Conservation (phyloP, 30 jellyfish, hydroid and myxozoan species). For the Turritopsis rubra region DNA sequence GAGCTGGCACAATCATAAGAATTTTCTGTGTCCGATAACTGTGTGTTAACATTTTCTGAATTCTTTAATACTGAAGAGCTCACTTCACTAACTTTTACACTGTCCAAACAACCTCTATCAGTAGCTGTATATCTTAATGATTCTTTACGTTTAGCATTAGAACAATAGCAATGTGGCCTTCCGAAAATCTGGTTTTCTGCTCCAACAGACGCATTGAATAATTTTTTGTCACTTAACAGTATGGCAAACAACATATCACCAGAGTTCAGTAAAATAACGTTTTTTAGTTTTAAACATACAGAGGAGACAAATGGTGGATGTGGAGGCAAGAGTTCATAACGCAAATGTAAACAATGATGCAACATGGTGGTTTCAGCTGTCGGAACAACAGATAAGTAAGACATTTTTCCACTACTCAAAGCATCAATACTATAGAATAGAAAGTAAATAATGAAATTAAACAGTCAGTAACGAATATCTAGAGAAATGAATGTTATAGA, state of each 20-base stretch:
- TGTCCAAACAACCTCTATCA: neutral
- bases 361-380: neutral
- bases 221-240: constrained; percentile 3
- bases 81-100: neutral
- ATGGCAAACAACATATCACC: constrained; percentile 77
- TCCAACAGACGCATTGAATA: neutral
- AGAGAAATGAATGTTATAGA: neutral
- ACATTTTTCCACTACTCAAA: constrained; percentile 20
- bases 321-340: constrained; percentile 74
- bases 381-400: constrained; percentile 52
- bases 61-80: too few species aligned
- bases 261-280: constrained; percentile 55
- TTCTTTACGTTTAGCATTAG: neutral
- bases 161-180: neutral
- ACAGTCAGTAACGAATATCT: neutral
- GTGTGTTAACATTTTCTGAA: too few species aligned
- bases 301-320: constrained; percentile 78
- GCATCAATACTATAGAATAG: neutral
- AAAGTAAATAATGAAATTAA: neutral
- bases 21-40: too few species aligned
- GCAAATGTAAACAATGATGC: constrained; percentile 34
- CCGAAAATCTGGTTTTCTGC: neutral
- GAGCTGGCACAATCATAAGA: too few species aligned
- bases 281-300: constrained; percentile 45
- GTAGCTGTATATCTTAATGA: neutral